A percentile compares a stretch with the other conserved stretches of the same genome.
phyloP scores from a whole-genome alignment of 2,888 invertebrate species.

The Epistrophella euchroma region DNA sequence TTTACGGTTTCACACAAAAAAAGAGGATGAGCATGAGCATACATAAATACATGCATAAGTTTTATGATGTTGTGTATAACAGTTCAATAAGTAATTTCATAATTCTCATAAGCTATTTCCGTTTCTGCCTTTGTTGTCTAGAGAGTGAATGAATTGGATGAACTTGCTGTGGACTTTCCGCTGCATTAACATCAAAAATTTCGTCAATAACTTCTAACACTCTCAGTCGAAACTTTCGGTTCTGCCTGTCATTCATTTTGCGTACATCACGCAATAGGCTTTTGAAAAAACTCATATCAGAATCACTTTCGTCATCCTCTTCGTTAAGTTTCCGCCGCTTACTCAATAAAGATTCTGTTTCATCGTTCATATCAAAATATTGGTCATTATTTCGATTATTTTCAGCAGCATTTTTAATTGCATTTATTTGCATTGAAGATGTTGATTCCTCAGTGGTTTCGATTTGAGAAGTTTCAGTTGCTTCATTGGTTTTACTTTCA shows the following conservation, averaged over 20 bases:
- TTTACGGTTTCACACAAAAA: too few relatives aligned
- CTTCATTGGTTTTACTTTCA: background rate
- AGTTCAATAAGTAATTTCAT: too few relatives aligned
- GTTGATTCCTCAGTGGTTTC: background rate
- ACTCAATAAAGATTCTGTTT: background rate
- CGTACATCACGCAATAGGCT: conserved; percentile 45
- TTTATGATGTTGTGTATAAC: too few relatives aligned
- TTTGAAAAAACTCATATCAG: conserved; percentile 43
- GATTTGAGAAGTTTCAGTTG: background rate
- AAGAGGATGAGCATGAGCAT: too few relatives aligned
- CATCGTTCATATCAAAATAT: background rate
- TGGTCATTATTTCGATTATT: background rate
- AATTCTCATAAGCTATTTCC: too few relatives aligned
- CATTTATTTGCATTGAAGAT: background rate
- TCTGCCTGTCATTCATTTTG: conserved; percentile 40
- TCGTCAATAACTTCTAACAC: conserved; percentile 36
- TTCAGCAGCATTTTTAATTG: background rate
- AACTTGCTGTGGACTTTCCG: background rate
- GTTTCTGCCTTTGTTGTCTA: background rate
- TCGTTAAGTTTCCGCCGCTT: conserved; percentile 11
- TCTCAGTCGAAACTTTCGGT: conserved; percentile 45
- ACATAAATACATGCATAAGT: too few relatives aligned
- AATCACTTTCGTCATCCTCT: conserved; percentile 5
- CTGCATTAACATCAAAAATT: conserved; percentile 8
- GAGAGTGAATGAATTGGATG: background rate